Conservation (phyloP, 2,797 vertebrate species). For the Moxostoma hubbsi region DNA sequence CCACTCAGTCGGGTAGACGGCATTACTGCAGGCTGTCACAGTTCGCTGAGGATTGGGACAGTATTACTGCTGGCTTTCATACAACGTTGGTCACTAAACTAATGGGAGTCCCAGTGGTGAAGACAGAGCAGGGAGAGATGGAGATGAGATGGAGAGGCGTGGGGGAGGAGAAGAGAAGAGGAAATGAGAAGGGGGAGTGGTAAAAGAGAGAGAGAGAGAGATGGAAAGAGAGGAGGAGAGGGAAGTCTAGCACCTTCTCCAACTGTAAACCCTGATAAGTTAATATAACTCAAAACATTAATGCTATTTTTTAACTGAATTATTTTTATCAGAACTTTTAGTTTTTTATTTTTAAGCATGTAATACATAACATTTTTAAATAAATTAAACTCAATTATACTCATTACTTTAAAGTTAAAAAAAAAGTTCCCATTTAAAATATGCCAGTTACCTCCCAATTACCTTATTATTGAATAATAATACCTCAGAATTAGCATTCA, state of each 20-base stretch:
- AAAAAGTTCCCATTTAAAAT: too few species aligned
- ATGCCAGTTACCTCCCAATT: too few species aligned
- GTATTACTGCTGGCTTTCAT: slow-evolving; percentile 63
- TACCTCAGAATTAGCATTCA: too few species aligned
- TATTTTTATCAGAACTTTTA: too few species aligned
- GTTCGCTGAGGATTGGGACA: slow-evolving; percentile 78
- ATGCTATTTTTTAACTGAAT: too few species aligned
- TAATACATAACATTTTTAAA: too few species aligned
- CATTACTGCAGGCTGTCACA: slow-evolving; percentile 84
- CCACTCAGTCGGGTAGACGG: slow-evolving; percentile 84
- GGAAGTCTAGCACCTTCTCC: slow-evolving; percentile 51
- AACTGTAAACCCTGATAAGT: slow-evolving; percentile 6
- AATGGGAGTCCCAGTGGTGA: slow-evolving; percentile 78
- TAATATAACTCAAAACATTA: too few species aligned
- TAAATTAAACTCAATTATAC: too few species aligned
- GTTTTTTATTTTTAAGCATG: too few species aligned
- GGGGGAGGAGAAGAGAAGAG: slow-evolving; percentile 76
- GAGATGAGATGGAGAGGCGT: slow-evolving; percentile 55
- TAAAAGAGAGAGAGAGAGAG: slow-evolving; percentile 52
- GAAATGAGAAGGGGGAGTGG: slow-evolving; percentile 49
- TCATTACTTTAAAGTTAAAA: too few species aligned
- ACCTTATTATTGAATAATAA: too few species aligned
- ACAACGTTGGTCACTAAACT: slow-evolving; percentile 81
- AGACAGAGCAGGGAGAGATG: slow-evolving; percentile 56
- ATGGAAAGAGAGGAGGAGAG: slow-evolving; percentile 59